Evolutionary conservation across 2,113 vertebrate genomes (phyloP).

Genomic region (Scomber japonicus): DNA sequence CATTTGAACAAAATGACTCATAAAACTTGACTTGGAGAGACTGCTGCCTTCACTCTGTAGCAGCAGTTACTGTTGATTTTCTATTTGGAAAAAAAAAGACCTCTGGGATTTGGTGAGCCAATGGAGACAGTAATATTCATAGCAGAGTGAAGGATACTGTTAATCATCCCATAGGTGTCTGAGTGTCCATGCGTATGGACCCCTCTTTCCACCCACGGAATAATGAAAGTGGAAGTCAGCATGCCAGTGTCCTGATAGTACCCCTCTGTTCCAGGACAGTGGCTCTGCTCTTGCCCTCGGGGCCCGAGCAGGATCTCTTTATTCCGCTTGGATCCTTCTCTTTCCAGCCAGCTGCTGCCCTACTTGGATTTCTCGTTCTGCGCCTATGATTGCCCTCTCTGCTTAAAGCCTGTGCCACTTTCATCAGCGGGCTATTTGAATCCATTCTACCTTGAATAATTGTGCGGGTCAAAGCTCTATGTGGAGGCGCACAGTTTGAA

Average conservation of each 20-base stretch:
- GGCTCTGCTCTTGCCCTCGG: conserved; percentile 24
- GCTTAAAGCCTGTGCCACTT: conserved; percentile 62
- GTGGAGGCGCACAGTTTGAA: conserved; percentile 48
- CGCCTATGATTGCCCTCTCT: conserved; percentile 44
- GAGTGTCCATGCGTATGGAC: conserved; percentile 4
- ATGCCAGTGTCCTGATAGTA: conserved; percentile 30
- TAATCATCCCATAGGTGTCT: conserved; percentile 24
- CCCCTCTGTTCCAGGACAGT: conserved; percentile 50
- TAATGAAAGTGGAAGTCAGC: conserved; percentile 53
- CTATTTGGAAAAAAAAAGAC: background rate
- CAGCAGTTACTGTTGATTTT: background rate
- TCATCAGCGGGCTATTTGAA: conserved; percentile 61
- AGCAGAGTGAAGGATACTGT: conserved; percentile 12
- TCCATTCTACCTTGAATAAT: conserved; percentile 75
- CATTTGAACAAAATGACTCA: background rate
- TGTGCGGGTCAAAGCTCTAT: conserved; percentile 58
- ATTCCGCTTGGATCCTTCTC: conserved; percentile 67
- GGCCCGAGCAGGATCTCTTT: conserved; percentile 58
- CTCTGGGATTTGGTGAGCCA: background rate
- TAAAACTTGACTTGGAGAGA: background rate
- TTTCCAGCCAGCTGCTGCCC: conserved; percentile 61
- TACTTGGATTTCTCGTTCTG: conserved; percentile 65
- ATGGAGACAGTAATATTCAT: conserved; percentile 23
- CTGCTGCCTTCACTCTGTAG: background rate
- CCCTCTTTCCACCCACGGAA: conserved; percentile 4